phyloP scores from a whole-genome alignment of 2,113 vertebrate species.

The Larimichthys crocea region DNA sequence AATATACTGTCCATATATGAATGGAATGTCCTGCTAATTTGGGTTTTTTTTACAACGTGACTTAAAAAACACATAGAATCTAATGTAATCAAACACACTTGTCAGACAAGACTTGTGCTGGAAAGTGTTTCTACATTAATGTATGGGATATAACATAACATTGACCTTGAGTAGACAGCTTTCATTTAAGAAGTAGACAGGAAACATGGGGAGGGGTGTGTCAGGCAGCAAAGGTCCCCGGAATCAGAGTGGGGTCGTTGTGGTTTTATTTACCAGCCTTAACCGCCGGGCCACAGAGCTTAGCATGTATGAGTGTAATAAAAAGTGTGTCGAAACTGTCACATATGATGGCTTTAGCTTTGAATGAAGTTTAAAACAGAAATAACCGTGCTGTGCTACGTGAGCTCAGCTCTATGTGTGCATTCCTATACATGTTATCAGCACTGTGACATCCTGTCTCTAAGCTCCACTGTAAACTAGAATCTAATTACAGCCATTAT shows the following conservation, averaged over 20 bases:
- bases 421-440: slow-evolving; percentile 71
- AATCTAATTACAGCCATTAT: slow-evolving; percentile 73
- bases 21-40: neutral
- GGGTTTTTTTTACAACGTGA: neutral
- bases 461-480: slow-evolving; percentile 42
- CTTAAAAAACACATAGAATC: neutral
- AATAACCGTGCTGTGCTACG: neutral
- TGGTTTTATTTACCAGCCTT: neutral
- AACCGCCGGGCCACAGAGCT: neutral
- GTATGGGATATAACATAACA: neutral
- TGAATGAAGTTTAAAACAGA: neutral
- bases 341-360: neutral
- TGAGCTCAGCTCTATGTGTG: slow-evolving; percentile 19
- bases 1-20: neutral
- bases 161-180: neutral
- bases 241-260: slow-evolving; percentile 4
- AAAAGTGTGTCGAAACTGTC: neutral
- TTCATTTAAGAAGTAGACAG: slow-evolving; percentile 25
- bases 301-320: neutral
- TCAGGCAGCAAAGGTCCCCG: neutral
- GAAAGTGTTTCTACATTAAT: neutral
- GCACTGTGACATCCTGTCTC: slow-evolving; percentile 63
- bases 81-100: neutral
- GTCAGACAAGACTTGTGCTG: neutral
- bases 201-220: slow-evolving; percentile 29